phyloP scores from a whole-genome alignment of 23 tunicate genomes.

The Halocynthia roretzi region DNA sequence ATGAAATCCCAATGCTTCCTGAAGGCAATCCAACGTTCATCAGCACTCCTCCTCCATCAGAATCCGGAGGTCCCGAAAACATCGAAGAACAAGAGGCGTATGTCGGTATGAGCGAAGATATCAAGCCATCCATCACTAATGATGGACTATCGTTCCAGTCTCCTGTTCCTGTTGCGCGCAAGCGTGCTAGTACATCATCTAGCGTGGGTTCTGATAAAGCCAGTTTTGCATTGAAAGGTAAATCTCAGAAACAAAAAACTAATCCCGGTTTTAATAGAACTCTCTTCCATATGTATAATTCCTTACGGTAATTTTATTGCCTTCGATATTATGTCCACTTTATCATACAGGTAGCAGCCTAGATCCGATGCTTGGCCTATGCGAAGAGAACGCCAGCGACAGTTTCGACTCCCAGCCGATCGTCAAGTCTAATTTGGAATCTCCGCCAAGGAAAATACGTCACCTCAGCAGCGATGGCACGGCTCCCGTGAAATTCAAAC shows the following conservation, averaged over 20 bases:
- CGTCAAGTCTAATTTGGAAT: not conserved
- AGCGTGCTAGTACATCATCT: slow-evolving; percentile 29
- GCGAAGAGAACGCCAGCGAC: slow-evolving; percentile 15
- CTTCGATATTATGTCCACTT: not conserved
- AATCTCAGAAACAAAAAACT: not conserved
- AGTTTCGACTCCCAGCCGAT: not conserved
- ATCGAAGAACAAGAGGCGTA: slow-evolving; percentile 9
- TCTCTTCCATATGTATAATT: not conserved
- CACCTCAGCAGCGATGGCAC: slow-evolving; percentile 19
- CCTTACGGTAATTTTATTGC: not conserved
- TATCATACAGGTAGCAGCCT: slow-evolving; percentile 65
- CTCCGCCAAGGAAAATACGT: slow-evolving; percentile 19
- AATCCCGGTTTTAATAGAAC: not conserved
- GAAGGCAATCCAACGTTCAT: not conserved
- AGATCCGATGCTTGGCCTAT: slow-evolving; percentile 71
- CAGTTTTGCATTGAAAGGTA: slow-evolving; percentile 19
- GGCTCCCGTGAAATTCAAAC: slow-evolving; percentile 3
- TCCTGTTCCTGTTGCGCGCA: not conserved
- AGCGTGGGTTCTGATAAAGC: slow-evolving; percentile 24
- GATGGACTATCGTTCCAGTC: not conserved
- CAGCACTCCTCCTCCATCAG: slow-evolving; percentile 5
- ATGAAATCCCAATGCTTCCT: not conserved
- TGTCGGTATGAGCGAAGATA: not conserved
- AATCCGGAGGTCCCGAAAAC: slow-evolving; percentile 7
- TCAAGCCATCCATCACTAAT: too few relatives aligned